Conservation (phyloP, 2,888 invertebrate genomes). For the Callosobruchus maculatus region DNA sequence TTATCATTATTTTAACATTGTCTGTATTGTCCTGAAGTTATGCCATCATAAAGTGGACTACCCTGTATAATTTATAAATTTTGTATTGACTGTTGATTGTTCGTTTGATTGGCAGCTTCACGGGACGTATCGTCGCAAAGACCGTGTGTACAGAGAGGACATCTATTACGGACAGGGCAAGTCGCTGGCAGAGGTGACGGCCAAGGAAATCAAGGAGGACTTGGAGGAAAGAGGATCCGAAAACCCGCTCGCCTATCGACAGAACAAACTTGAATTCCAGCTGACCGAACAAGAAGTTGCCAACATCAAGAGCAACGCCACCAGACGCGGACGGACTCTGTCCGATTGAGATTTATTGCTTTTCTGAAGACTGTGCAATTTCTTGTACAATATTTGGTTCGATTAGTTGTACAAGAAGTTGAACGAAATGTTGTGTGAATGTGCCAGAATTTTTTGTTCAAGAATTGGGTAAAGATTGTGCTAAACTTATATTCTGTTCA, state of each 20-base stretch:
- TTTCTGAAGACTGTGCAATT: not conserved
- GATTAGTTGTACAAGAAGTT: not conserved
- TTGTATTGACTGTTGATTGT: no score
- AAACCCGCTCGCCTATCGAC: constrained; percentile 50
- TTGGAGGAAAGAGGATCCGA: constrained; percentile 49
- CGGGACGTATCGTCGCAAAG: constrained; percentile 62
- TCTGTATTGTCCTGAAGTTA: no score
- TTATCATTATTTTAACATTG: no score
- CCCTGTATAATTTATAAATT: no score
- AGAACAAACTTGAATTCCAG: constrained; percentile 41
- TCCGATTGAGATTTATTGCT: not conserved
- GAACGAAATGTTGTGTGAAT: no score
- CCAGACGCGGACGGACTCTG: not conserved
- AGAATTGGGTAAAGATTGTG: no score
- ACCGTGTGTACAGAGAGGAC: constrained; percentile 64
- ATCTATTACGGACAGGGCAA: constrained; percentile 61
- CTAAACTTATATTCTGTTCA: no score
- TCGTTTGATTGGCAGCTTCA: no score
- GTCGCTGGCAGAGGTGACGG: constrained; percentile 50
- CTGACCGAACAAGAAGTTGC: constrained; percentile 4
- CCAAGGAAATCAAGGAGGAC: constrained; percentile 52
- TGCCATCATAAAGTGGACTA: no score
- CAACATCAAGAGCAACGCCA: not conserved
- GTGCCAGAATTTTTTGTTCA: no score
- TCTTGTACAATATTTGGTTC: not conserved